A percentile compares a stretch with the other conserved stretches of the same genome.
Conservation (phyloP, 2,888 invertebrate species). For the Polymixis lichenea region DNA sequence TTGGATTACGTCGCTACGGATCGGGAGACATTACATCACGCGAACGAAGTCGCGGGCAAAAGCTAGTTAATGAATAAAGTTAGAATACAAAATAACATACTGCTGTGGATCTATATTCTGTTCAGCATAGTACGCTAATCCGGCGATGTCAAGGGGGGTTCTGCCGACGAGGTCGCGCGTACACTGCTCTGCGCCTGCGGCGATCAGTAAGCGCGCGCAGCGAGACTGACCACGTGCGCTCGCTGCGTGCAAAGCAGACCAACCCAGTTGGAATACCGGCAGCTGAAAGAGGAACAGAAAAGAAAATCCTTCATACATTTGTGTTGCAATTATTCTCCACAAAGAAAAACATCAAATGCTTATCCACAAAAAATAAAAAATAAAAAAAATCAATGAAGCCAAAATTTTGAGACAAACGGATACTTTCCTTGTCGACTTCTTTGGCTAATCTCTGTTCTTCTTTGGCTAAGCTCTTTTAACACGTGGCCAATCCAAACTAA, state of each 20-base stretch:
- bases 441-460: too few relatives aligned
- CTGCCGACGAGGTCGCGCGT: constrained; percentile 56
- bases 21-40: too few relatives aligned
- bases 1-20: too few relatives aligned
- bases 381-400: too few relatives aligned
- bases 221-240: constrained; percentile 81
- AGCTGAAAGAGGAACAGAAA: constrained; percentile 70
- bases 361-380: too few relatives aligned
- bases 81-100: constrained; percentile 45
- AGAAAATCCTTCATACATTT: background rate
- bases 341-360: too few relatives aligned
- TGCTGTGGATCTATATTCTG: constrained; percentile 47
- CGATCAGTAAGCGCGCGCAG: constrained; percentile 63
- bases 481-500: too few relatives aligned
- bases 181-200: constrained; percentile 60
- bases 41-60: too few relatives aligned
- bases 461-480: too few relatives aligned
- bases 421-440: too few relatives aligned
- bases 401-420: too few relatives aligned
- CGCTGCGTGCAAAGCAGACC: constrained; percentile 90
- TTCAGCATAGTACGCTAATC: constrained; percentile 61
- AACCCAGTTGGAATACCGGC: constrained; percentile 82
- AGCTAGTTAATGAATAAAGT: background rate
- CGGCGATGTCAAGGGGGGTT: constrained; percentile 68
- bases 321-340: too few relatives aligned